Evolutionary conservation across 2,797 vertebrate genomes (phyloP).

Genomic region (Phrynocephalus guinanensis): DNA sequence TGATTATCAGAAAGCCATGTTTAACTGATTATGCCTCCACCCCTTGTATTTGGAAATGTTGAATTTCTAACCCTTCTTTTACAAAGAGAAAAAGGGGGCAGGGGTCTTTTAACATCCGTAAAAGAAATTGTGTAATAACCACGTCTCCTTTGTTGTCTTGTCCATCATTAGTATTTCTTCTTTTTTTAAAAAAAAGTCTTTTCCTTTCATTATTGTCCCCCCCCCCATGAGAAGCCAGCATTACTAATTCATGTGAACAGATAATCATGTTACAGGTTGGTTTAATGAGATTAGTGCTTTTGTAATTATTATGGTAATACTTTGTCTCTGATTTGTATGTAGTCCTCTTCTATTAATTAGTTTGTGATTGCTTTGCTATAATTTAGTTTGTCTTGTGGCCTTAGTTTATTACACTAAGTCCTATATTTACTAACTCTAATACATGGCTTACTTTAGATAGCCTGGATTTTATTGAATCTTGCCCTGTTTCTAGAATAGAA

Average conservation of each 20-base stretch:
- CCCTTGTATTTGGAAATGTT: not conserved
- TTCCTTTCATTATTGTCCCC: conserved; percentile 38
- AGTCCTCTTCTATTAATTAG: conserved; percentile 71
- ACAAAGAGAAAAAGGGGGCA: not conserved
- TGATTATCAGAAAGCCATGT: not conserved
- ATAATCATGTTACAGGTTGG: conserved; percentile 66
- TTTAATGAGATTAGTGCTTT: conserved; percentile 71
- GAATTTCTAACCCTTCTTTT: not conserved
- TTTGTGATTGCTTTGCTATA: conserved; percentile 67
- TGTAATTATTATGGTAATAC: conserved; percentile 75
- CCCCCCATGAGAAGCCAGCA: conserved; percentile 44
- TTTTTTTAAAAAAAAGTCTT: not conserved
- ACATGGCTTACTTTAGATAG: conserved; percentile 39
- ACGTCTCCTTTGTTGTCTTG: conserved; percentile 10
- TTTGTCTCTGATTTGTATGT: conserved; percentile 57
- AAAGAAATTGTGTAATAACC: conserved; percentile 25
- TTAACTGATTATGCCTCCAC: not conserved
- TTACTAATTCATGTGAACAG: conserved; percentile 63
- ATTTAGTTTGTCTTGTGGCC: conserved; percentile 64
- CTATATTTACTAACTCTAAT: conserved; percentile 53
- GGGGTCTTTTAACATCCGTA: not conserved
- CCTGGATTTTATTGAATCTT: not conserved
- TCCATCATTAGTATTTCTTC: conserved; percentile 51
- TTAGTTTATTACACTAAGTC: conserved; percentile 59
- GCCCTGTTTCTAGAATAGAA: not conserved